Base-by-base conservation (phyloP, 2,888 invertebrate genomes). In the Xanthia togata region DNA sequence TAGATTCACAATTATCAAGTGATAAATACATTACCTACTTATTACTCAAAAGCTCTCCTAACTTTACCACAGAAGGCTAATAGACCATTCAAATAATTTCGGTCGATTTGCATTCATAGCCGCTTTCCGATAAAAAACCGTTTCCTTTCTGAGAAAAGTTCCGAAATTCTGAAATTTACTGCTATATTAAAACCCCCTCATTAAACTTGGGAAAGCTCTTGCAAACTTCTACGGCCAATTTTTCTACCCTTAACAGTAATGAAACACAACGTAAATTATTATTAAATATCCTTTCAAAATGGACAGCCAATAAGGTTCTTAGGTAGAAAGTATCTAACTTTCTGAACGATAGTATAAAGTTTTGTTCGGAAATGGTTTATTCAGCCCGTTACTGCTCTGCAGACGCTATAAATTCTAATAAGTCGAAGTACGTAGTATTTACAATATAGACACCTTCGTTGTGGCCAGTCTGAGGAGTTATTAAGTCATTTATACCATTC, bases 111-210 rank as follows among this genome's bases (percentile, higher is more conserved):
- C 84, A 84, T 80, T 76, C 62, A 72, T 50, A 57, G 78, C 83
- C 57, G 59, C 41, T 82, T 82, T 74, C 53, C 69, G 59, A 71
- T 82, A 86, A 86, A 81, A 73, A 84, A 71, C 69, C 57, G 67
- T 79, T 70, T 75, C 73, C 65, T 57, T 71, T 59, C 60, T 60
- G 47, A 12, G 35, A 60, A 77, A 83, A 86, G 70, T 83, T 86
- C 59, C 5, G 12, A 70, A 74, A 68, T 76, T 81, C 62, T 6
- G n/a, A 73, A 85, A 85, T 75, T 87, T 70, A 73, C 59, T 70
- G 70, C 63, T 62, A 76, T 71, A 86, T 86, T 83, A 86, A 79
- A 88, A 80, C 71, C 81, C 73, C 73, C 72, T 86, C 71, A 81
- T 87, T 86, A 72, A 87, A 84, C 69, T 86, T 76, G 41, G 57